These are phyloP conservation scores for Caenorhabditis macrosperma DNA, from an alignment of 2,888 invertebrate species.

Conservation along the genomic window DNA sequence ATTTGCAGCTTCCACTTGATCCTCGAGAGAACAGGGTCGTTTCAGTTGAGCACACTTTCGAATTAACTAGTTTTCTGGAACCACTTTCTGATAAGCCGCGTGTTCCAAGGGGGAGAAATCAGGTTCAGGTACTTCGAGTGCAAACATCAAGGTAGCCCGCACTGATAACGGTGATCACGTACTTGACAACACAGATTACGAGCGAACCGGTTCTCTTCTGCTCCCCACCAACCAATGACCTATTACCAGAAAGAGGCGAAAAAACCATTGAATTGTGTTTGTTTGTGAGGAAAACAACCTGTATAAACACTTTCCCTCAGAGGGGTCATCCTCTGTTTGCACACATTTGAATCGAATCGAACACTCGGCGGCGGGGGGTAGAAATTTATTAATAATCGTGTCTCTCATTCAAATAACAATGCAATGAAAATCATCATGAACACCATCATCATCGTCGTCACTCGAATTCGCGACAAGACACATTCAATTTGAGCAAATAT, in stretches of 20 bases:
- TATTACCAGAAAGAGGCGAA: background rate
- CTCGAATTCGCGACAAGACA: background rate
- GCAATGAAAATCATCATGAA: background rate
- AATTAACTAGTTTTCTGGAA: no score
- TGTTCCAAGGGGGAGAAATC: no score
- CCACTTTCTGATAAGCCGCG: no score
- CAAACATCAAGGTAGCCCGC: no score
- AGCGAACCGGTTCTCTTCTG: background rate
- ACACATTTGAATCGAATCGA: no score
- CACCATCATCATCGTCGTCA: no score
- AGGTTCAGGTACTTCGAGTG: no score
- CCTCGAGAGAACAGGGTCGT: no score
- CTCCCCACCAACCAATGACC: background rate
- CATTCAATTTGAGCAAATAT: conserved; percentile 58
- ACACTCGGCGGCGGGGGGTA: conserved; percentile 11
- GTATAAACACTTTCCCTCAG: conserved; percentile 13
- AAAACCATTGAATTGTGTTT: no score
- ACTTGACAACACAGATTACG: conserved; percentile 42
- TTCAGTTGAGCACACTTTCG: no score
- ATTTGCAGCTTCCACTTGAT: no score
- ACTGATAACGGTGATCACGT: conserved; percentile 6
- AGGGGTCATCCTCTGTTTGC: conserved; percentile 41
- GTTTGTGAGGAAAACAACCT: conserved; percentile 29
- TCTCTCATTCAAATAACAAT: conserved; percentile 25
- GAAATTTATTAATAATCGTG: conserved; percentile 55